phyloP scores from a whole-genome alignment of 2,888 invertebrate species.

The Drosophila cracens region DNA sequence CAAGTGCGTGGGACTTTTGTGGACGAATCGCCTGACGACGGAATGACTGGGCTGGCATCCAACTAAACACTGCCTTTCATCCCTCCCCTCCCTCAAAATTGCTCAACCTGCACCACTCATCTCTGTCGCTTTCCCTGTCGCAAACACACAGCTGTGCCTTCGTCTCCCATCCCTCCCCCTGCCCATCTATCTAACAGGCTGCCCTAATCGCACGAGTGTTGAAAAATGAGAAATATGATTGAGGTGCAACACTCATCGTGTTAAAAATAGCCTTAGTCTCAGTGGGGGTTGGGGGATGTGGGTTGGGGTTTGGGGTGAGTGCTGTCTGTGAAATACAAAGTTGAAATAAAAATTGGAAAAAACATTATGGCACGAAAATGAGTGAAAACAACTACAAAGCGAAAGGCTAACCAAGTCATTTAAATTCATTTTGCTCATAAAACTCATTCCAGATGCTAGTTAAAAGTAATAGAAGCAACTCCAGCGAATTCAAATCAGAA shows the following conservation, averaged over 20 bases:
- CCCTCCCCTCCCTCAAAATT: not conserved
- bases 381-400: conserved; percentile 42
- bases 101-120: conserved; percentile 2
- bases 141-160: conserved; percentile 40
- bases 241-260: conserved; percentile 74
- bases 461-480: not conserved
- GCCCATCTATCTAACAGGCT: conserved; percentile 7
- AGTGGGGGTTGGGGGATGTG: conserved; percentile 28
- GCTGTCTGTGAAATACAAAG: conserved; percentile 24
- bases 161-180: conserved; percentile 14
- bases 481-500: not conserved
- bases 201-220: conserved; percentile 53
- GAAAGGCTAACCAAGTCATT: conserved; percentile 36
- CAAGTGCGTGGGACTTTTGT: conserved; percentile 63
- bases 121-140: conserved; percentile 43
- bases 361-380: conserved; percentile 69
- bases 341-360: conserved; percentile 42
- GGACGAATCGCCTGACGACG: conserved; percentile 42
- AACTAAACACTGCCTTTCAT: not conserved
- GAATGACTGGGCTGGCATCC: conserved; percentile 10
- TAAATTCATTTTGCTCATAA: conserved; percentile 42
- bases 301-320: conserved; percentile 4
- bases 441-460: not conserved
- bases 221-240: conserved; percentile 79
- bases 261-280: conserved; percentile 68